Evolutionary conservation across 1,140 invertebrate species (phyloP).

Genomic region (Leptopilina clavipes): DNA sequence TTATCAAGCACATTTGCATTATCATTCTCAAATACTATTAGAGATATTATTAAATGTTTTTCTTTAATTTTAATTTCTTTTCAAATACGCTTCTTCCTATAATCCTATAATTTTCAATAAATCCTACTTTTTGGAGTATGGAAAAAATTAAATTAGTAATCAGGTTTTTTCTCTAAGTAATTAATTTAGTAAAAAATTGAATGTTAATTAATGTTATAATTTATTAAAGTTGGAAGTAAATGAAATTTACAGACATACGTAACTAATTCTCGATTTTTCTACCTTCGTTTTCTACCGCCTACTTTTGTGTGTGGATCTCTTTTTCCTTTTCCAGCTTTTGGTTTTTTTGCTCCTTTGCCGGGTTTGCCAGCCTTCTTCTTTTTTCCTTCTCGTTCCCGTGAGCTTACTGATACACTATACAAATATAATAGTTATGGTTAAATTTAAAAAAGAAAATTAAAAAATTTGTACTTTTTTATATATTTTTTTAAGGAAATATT

Average conservation of each 20-base stretch:
- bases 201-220: background rate
- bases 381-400: conserved; percentile 13
- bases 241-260: conserved; percentile 18
- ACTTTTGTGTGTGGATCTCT: conserved; percentile 78
- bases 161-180: background rate
- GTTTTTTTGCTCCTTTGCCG: conserved; percentile 74
- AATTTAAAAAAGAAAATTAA: no score
- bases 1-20: no score
- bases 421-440: background rate
- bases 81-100: no score
- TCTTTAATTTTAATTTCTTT: no score
- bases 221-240: conserved; percentile 35
- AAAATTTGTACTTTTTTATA: no score
- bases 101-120: no score
- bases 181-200: background rate
- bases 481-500: no score
- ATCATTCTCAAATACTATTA: no score
- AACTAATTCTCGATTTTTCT: conserved; percentile 45
- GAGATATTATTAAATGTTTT: no score
- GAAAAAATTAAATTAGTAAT: no score
- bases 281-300: conserved; percentile 79
- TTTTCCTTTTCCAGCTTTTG: conserved; percentile 79
- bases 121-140: no score
- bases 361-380: conserved; percentile 6
- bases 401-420: background rate